Percentiles rank a stretch among this genome's conserved stretches.
These are phyloP conservation scores for Callopanchax toddi DNA, from an alignment of 2,113 vertebrate genomes.

Conservation along the genomic window DNA sequence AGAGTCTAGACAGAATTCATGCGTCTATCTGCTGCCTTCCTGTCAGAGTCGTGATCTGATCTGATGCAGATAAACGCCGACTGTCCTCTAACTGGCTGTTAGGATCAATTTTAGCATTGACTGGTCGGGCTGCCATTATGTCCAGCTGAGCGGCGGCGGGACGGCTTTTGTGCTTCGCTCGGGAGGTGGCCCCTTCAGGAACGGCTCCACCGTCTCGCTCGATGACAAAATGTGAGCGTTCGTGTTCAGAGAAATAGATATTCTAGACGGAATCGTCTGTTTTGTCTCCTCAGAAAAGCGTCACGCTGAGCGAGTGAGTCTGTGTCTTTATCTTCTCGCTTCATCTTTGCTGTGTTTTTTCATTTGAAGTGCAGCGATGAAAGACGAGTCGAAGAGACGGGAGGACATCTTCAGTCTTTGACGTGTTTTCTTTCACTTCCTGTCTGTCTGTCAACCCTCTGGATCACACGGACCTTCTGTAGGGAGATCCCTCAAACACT, in stretches of 20 bases:
- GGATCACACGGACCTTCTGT: no score
- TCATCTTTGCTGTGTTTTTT: neutral
- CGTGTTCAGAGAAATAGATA: conserved; percentile 12
- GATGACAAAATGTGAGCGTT: conserved; percentile 10
- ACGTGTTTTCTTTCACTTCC: neutral
- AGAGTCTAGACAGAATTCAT: neutral
- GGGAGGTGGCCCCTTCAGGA: conserved; percentile 33
- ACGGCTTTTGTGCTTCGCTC: conserved; percentile 26
- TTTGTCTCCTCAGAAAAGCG: neutral
- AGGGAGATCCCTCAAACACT: no score
- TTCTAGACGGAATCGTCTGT: conserved; percentile 17
- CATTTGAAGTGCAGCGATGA: neutral
- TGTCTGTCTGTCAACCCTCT: neutral
- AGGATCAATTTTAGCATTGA: conserved; percentile 45
- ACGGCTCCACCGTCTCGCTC: conserved; percentile 21
- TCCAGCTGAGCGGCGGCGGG: conserved; percentile 2
- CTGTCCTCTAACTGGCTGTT: conserved; percentile 30
- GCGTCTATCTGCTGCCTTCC: neutral
- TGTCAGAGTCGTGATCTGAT: conserved; percentile 12
- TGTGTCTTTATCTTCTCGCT: conserved; percentile 17
- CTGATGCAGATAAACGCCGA: conserved; percentile 38
- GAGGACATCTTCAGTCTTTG: neutral
- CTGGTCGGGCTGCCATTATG: conserved; percentile 31
- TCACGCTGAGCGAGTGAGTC: conserved; percentile 26
- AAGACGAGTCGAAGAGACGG: neutral